Percentiles rank a stretch among this genome's conserved stretches.
phyloP scores from a whole-genome alignment of 1,140 invertebrate genomes.

The Drosophila ercepeae region DNA sequence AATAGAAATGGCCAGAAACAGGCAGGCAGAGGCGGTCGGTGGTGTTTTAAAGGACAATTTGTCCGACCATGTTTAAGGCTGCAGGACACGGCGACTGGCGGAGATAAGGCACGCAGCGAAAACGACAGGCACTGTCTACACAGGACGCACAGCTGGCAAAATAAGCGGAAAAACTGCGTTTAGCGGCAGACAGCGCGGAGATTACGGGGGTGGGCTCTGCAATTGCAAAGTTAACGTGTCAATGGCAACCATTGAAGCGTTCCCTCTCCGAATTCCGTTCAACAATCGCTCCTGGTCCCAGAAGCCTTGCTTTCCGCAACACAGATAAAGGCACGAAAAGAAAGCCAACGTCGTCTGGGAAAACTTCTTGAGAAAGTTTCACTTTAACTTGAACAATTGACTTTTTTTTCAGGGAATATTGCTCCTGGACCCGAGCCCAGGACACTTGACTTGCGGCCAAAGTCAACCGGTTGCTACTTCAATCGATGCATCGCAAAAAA shows the following conservation, averaged over 20 bases:
- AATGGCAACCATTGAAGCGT: slow-evolving; percentile 68
- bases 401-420: slow-evolving; percentile 46
- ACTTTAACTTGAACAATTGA: slow-evolving; percentile 80
- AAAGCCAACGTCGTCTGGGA: slow-evolving; percentile 62
- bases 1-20: not conserved
- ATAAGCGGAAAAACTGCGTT: slow-evolving; percentile 74
- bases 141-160: slow-evolving; percentile 66
- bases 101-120: slow-evolving; percentile 75
- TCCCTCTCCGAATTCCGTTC: not conserved
- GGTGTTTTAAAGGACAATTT: slow-evolving; percentile 51
- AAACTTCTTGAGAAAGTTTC: slow-evolving; percentile 78
- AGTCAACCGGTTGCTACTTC: slow-evolving; percentile 58
- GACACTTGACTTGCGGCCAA: slow-evolving; percentile 67
- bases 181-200: slow-evolving; percentile 59
- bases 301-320: not conserved
- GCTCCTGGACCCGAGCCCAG: slow-evolving; percentile 26
- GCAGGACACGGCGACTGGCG: slow-evolving; percentile 53
- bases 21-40: slow-evolving; percentile 6
- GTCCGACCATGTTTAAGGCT: slow-evolving; percentile 41
- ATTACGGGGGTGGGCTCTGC: slow-evolving; percentile 27
- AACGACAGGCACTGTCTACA: slow-evolving; percentile 59
- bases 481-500: slow-evolving; percentile 9
- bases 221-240: slow-evolving; percentile 81
- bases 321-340: slow-evolving; percentile 69
- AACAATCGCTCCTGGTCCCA: not conserved